These are phyloP conservation scores for Hypsopygia costalis DNA, from an alignment of 2,888 invertebrate species.

Conservation along the genomic window DNA sequence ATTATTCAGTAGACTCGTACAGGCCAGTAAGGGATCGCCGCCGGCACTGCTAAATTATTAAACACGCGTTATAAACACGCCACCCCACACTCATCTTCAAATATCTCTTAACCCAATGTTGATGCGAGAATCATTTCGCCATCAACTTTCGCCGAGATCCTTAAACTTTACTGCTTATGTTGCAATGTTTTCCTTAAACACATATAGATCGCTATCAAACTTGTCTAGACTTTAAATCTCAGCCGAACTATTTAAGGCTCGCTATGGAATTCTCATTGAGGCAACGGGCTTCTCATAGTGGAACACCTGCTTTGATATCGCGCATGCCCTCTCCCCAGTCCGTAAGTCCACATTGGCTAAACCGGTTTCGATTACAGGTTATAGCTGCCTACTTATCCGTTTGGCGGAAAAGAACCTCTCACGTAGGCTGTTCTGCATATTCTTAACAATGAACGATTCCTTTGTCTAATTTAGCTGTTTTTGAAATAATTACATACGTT, in stretches of 20 bases:
- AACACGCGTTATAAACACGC: constrained; percentile 71
- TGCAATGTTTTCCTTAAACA: constrained; percentile 4
- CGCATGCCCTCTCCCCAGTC: constrained; percentile 68
- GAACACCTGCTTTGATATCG: constrained; percentile 78
- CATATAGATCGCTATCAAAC: constrained; percentile 10
- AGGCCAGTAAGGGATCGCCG: constrained; percentile 56
- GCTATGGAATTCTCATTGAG: constrained; percentile 74
- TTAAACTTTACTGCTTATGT: constrained; percentile 19
- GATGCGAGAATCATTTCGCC: constrained; percentile 54
- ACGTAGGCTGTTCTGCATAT: constrained; percentile 56
- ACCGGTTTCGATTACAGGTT: constrained; percentile 79
- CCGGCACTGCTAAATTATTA: constrained; percentile 71
- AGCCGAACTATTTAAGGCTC: constrained; percentile 55
- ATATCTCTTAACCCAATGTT: constrained; percentile 44
- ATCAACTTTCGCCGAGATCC: constrained; percentile 19
- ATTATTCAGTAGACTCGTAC: constrained; percentile 58
- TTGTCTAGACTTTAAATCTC: constrained; percentile 41
- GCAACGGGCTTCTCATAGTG: constrained; percentile 55
- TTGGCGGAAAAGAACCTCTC: constrained; percentile 75
- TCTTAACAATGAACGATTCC: constrained; percentile 29
- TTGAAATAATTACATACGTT: not conserved
- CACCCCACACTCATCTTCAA: constrained; percentile 59
- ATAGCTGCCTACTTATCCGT: constrained; percentile 73
- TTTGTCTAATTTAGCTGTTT: constrained; percentile 5
- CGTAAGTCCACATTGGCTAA: constrained; percentile 73